Evolutionary conservation across 2,888 invertebrate species (phyloP), one percentile per base, ranked within the genome.

Genomic region (Macrosoma leucophasiata): DNA sequence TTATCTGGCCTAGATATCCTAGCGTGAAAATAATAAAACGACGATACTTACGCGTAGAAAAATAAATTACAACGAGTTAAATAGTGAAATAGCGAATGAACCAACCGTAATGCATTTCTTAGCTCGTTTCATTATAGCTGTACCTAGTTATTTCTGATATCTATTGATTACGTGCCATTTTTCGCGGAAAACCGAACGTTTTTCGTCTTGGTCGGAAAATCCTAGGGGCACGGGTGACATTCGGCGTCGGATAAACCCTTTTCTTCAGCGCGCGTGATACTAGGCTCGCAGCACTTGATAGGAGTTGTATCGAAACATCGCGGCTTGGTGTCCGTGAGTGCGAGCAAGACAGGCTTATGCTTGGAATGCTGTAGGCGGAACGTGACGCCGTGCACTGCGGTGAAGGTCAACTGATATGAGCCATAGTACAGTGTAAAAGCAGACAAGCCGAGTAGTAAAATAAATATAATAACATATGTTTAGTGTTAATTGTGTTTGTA

Each of bases 251-350:
- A 82, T 84, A 84, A 84, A 84, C 84, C 82, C 84, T 84, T 82
- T 84, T 84, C 84, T 82, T 81, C 79, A 81, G 82, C 84, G 82
- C 82, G 82, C 82, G 78, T 71, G 79, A 76, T 82, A 84, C 84
- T 78, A 82, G 84, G 82, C 69, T 57, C 58, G 39, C 77, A 82
- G 76, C 55, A 60, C 52, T 43, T 25, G 35, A 45, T 55, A 72
- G 62, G 77, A 81, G 81, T 58, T 77, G 57, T 48, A 47, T 47
- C 52, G 48, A 46, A 62, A 46, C 61, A 55, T 53, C 48, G 49
- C 46, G 49, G 48, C 50, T 36, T 26, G 29, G 55, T 50, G 59
- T 52, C 51, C 25, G 40, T 43, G 45, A 41, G 77, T 49, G 71
- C 41, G 65, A 81, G 65, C 50, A 78, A 66, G 75, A 78, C 34